Evolutionary conservation across 2,113 vertebrate genomes (phyloP).

Genomic region (Corythornis madagascariensis): DNA sequence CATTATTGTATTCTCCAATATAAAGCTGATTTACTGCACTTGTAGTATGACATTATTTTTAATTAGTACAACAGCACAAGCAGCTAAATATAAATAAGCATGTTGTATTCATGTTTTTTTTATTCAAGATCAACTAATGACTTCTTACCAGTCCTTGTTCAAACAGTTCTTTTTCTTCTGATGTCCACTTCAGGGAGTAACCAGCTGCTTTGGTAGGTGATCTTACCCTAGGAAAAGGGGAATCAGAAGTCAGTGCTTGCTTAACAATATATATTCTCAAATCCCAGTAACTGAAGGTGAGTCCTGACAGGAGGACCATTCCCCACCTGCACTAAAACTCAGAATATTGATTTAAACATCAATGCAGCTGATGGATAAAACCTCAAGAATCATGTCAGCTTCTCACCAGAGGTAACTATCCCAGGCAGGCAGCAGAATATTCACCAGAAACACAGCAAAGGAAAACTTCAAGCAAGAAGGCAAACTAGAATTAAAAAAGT

Average conservation of each 20-base stretch:
- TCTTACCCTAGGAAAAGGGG: slow-evolving; percentile 56
- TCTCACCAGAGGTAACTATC: neutral
- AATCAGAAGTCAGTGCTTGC: neutral
- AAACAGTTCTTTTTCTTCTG: slow-evolving; percentile 92
- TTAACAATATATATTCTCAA: neutral
- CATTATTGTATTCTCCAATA: neutral
- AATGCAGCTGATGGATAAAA: neutral
- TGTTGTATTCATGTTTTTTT: neutral
- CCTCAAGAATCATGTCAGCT: neutral
- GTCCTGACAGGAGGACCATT: neutral
- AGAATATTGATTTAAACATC: neutral
- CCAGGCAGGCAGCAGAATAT: neutral
- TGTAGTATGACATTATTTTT: neutral
- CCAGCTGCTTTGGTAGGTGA: slow-evolving; percentile 79
- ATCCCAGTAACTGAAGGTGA: neutral
- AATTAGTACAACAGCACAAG: neutral
- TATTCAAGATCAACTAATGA: neutral
- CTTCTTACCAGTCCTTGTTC: slow-evolving; percentile 89
- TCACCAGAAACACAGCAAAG: neutral
- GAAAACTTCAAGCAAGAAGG: neutral
- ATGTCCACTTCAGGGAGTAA: slow-evolving; percentile 85
- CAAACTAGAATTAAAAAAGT: neutral
- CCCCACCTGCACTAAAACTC: neutral
- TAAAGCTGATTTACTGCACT: neutral
- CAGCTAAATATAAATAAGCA: neutral